These are phyloP conservation scores for Linnaemya vulpina DNA, from an alignment of 2,888 invertebrate genomes.

Conservation along the genomic window DNA sequence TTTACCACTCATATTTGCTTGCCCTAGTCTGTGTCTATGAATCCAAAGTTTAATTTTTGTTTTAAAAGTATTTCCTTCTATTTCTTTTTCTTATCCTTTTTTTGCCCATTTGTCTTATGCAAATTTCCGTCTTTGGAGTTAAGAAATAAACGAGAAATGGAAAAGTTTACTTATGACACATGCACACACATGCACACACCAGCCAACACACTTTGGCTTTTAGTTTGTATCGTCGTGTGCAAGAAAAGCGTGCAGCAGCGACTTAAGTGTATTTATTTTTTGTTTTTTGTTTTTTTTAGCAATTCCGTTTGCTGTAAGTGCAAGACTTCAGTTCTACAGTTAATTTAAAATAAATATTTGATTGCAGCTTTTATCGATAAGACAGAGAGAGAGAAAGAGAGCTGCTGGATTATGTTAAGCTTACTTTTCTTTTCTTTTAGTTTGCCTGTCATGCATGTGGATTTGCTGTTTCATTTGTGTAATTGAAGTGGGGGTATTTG, in stretches of 20 bases:
- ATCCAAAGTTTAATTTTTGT: constrained; percentile 53
- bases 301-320: constrained; percentile 26
- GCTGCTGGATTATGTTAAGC: too few relatives aligned
- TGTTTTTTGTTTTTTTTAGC: neutral
- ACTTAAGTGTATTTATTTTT: constrained; percentile 51
- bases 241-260: neutral
- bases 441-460: neutral
- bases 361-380: constrained; percentile 47
- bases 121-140: constrained; percentile 66
- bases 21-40: constrained; percentile 43
- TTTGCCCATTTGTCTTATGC: constrained; percentile 60
- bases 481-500: constrained; percentile 3
- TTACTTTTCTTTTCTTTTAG: neutral
- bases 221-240: neutral
- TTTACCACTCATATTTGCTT: neutral
- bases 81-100: neutral
- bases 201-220: neutral
- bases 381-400: too few relatives aligned
- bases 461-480: neutral
- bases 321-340: constrained; percentile 24
- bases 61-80: constrained; percentile 18
- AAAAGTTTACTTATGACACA: constrained; percentile 48
- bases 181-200: neutral
- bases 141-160: neutral
- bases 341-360: constrained; percentile 67